A percentile compares a stretch with the other conserved stretches of the same genome.
Conservation (phyloP, 2,797 vertebrate species). For the Pagetopsis macropterus region DNA sequence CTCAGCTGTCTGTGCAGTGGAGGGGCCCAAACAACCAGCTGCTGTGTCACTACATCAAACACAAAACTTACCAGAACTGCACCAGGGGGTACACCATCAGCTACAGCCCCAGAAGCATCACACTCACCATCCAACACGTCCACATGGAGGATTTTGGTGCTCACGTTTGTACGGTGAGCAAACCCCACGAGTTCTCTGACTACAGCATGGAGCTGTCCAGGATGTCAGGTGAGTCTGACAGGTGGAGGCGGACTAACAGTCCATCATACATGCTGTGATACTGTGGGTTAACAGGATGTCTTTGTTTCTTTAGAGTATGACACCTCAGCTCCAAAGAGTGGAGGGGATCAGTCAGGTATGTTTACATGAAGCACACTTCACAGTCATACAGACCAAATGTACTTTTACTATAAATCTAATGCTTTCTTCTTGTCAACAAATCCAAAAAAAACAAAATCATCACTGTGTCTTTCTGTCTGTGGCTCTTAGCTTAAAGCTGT, state of each 20-base stretch:
- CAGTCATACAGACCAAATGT: background rate
- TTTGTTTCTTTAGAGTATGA: constrained; percentile 65
- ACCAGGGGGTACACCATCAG: constrained; percentile 70
- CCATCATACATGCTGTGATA: background rate
- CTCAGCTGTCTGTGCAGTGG: constrained; percentile 83
- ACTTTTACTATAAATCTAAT: no score
- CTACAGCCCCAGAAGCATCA: constrained; percentile 72
- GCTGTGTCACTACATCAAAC: constrained; percentile 85
- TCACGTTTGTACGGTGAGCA: constrained; percentile 82
- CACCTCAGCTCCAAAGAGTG: constrained; percentile 57
- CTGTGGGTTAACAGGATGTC: constrained; percentile 22
- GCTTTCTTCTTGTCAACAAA: background rate
- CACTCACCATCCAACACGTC: constrained; percentile 68
- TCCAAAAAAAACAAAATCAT: no score
- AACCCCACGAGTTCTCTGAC: constrained; percentile 78
- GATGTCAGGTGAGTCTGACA: constrained; percentile 65
- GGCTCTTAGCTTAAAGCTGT: no score
- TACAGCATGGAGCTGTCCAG: constrained; percentile 63
- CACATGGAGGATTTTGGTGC: constrained; percentile 65
- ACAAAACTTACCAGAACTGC: constrained; percentile 82
- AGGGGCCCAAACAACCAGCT: constrained; percentile 72
- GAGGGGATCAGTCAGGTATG: constrained; percentile 69
- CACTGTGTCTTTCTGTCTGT: no score
- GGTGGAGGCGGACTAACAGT: background rate
- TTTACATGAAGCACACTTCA: background rate